Evolutionary conservation across 2,113 vertebrate species (phyloP).

Genomic region (Amphiprion percula): DNA sequence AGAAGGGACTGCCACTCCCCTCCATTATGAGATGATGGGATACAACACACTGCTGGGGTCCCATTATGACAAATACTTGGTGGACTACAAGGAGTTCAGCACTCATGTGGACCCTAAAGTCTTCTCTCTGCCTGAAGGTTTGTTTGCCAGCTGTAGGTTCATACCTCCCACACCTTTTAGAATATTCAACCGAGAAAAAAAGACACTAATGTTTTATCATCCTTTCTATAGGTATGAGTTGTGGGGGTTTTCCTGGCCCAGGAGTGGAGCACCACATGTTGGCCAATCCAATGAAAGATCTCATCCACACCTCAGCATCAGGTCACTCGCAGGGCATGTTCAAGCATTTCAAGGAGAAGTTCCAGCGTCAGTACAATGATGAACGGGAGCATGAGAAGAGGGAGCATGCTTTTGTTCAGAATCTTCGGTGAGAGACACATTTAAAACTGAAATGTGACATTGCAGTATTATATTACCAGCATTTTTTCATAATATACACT

Average conservation of each 20-base stretch:
- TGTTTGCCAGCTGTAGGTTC: background rate
- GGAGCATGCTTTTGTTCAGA: conserved; percentile 86
- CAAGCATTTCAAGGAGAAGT: conserved; percentile 78
- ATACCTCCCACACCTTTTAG: rapidly evolving
- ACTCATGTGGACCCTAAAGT: conserved; percentile 69
- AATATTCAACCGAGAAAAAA: background rate
- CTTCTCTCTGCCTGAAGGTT: conserved; percentile 83
- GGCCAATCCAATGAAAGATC: conserved; percentile 89
- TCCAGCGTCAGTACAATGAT: conserved; percentile 74
- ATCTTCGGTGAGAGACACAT: conserved; percentile 80
- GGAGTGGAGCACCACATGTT: conserved; percentile 84
- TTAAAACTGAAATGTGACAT: background rate
- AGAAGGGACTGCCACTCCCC: conserved; percentile 58
- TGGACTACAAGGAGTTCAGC: conserved; percentile 84
- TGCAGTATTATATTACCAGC: no score
- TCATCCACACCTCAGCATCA: conserved; percentile 78
- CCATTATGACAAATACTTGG: conserved; percentile 89
- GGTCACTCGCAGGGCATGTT: conserved; percentile 82
- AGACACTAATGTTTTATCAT: background rate
- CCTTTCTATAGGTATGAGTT: conserved; percentile 74
- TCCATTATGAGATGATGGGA: conserved; percentile 87
- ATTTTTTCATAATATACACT: background rate
- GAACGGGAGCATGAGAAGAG: conserved; percentile 83
- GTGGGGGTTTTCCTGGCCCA: conserved; percentile 80
- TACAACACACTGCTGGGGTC: conserved; percentile 88